phyloP scores from a whole-genome alignment of 2,888 invertebrate genomes.

The Lydus trimaculatus region DNA sequence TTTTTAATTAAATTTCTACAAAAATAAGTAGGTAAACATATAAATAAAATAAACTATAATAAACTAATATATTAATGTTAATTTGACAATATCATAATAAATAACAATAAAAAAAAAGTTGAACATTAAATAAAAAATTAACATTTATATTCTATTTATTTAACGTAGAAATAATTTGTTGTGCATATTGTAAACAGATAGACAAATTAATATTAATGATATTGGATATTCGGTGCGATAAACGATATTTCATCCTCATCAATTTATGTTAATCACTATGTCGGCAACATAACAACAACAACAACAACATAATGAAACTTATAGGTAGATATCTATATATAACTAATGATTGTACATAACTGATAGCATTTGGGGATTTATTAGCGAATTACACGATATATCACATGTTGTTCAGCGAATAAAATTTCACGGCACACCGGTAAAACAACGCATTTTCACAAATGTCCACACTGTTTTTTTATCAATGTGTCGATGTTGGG shows the following conservation, averaged over 20 bases:
- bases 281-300: conserved; percentile 32
- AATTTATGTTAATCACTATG: conserved; percentile 39
- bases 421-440: too few species aligned
- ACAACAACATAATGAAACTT: conserved; percentile 34
- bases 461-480: too few species aligned
- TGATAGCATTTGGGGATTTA: conserved; percentile 48
- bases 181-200: conserved; percentile 43
- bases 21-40: conserved; percentile 3
- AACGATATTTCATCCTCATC: conserved; percentile 45
- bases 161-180: conserved; percentile 45
- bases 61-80: conserved; percentile 3
- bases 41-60: not conserved
- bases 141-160: conserved; percentile 1
- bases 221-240: conserved; percentile 30
- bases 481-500: too few species aligned
- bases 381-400: conserved; percentile 44
- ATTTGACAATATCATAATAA: conserved; percentile 3
- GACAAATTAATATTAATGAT: conserved; percentile 41
- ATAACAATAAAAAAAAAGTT: not conserved
- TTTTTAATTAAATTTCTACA: not conserved
- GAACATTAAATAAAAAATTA: conserved; percentile 1
- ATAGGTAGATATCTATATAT: conserved; percentile 26
- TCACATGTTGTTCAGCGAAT: conserved; percentile 25
- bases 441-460: too few species aligned
- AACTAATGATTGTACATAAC: conserved; percentile 43